A percentile compares a stretch with the other conserved stretches of the same genome.
phyloP scores from a whole-genome alignment of 2,113 vertebrate species.

The human region GRCh38 chr1:57121001-57121500 shows the following conservation, averaged over 20 bases:
- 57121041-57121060: neutral
- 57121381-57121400: neutral
- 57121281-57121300: neutral
- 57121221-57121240: too few relatives aligned
- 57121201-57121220: neutral
- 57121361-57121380: neutral
- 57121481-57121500: neutral
- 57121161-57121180: too few relatives aligned
- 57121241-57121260: too few relatives aligned
- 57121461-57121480: neutral
- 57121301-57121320: neutral
- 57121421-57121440: too few relatives aligned
- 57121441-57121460: too few relatives aligned
- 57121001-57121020: neutral
- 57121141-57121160: neutral
- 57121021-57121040: neutral
- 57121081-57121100: neutral
- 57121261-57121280: neutral
- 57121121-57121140: too few relatives aligned
- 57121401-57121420: neutral
- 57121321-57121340: neutral
- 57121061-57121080: neutral
- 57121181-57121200: fast-evolving
- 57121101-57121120: neutral
- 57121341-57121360: neutral